Base-by-base conservation (phyloP, 2,797 vertebrate species). In the Phataginus tricuspis region DNA sequence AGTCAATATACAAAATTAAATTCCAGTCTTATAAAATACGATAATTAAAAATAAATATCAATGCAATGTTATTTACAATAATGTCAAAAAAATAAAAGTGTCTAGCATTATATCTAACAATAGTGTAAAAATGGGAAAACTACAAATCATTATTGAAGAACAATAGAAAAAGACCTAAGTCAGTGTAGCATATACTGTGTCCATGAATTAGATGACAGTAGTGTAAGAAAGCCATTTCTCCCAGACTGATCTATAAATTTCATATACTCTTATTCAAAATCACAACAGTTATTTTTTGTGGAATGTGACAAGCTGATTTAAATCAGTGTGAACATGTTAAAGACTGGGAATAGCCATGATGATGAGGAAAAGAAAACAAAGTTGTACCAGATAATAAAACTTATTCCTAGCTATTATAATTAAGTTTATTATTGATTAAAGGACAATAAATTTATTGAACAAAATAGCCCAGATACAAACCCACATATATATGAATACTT, bases 71-170 rank as follows among this genome's bases (percentile, higher is more conserved):
- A 78, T 90, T 84, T 85, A 83, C 0, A 83, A 61, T 39, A 63
- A 51, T 15, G 86, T 61, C 23, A 78, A 90, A 87, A 91, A 37
- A 69, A 74, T 45, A 94, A 86, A 94, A 86, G 42, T 90, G 25
- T 23, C 37, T 75, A 93, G 21, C 23, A 59, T 63, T 90, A 71
- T 66, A 63, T 77, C 42, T 91, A 94, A 85, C 53, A 84, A 64
- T 10, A 55, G 14, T 94, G 1, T 69, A 0, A 57, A 90, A 90
- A 42, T 71, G 18, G 2, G 12, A 42, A 87, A 96, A 80, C 18
- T 18, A 90, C 16, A 89, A 80, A 79, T 74, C 19, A 79, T 69
- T 86, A 66, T 18, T 7, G 14, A 51, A 94, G 91, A 31, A 92
- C 45, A 86, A 93, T 23, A 23, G 57, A 84, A 66, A 71, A 77